phyloP scores from a whole-genome alignment of 2,888 invertebrate genomes.

The Lepidocyrtoides sp. region DNA sequence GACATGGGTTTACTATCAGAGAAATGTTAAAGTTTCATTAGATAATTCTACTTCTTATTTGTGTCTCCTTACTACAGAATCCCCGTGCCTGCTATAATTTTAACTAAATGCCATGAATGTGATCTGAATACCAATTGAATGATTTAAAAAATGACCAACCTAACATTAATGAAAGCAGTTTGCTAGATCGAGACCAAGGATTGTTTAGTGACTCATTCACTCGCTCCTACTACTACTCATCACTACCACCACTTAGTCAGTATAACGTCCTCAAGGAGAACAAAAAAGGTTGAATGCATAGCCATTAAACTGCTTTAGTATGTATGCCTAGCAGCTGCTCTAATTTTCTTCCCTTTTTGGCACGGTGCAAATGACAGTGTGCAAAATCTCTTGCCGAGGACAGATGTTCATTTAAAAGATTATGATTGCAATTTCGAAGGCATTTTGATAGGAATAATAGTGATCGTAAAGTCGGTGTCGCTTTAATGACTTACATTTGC shows the following conservation, averaged over 20 bases:
- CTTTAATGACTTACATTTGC: background rate
- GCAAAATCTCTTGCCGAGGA: background rate
- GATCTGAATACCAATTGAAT: constrained; percentile 13
- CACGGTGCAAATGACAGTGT: background rate
- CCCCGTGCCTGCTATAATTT: background rate
- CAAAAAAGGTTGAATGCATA: background rate
- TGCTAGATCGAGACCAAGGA: background rate
- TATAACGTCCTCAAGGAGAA: constrained; percentile 2
- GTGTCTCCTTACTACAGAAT: background rate
- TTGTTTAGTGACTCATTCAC: constrained; percentile 18
- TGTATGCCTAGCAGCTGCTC: background rate
- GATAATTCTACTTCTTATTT: background rate
- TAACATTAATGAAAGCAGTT: background rate
- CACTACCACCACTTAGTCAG: too few species aligned
- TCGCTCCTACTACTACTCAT: too few species aligned
- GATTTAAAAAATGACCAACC: background rate
- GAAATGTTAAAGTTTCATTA: too few species aligned
- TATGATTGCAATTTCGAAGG: constrained; percentile 8
- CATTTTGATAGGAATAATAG: background rate
- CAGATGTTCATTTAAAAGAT: constrained; percentile 35
- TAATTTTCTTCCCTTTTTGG: background rate
- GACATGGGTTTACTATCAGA: background rate
- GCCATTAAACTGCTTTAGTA: background rate
- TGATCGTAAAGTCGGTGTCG: background rate
- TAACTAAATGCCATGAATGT: background rate